Evolutionary conservation across 2,113 vertebrate species (phyloP).

Genomic region (Forbesichthys papilliferus): DNA sequence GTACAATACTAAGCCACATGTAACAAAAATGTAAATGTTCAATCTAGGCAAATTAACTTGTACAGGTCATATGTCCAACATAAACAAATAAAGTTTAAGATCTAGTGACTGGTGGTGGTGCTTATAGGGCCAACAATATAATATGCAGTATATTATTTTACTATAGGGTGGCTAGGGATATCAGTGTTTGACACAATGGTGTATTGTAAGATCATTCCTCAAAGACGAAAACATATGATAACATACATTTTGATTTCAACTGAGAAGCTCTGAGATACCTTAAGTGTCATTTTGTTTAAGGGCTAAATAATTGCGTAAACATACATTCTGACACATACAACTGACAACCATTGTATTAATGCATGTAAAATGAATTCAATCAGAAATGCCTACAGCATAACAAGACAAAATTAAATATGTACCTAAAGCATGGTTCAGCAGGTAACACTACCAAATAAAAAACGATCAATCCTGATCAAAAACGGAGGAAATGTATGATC

Average conservation of each 20-base stretch:
- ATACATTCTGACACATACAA: slow-evolving; percentile 2
- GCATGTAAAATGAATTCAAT: slow-evolving; percentile 5
- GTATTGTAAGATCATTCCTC: slow-evolving; percentile 3
- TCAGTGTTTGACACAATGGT: slow-evolving; percentile 27
- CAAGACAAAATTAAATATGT: slow-evolving; percentile 10
- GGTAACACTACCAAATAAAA: neutral
- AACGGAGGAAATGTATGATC: neutral
- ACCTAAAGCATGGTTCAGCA: neutral
- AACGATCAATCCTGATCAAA: too few species aligned
- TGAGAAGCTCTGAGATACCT: neutral
- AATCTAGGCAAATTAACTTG: neutral
- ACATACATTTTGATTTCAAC: neutral
- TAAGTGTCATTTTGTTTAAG: slow-evolving; percentile 1
- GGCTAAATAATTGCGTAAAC: slow-evolving; percentile 1
- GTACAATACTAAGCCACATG: slow-evolving; percentile 44
- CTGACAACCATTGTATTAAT: slow-evolving; percentile 3
- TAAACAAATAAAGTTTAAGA: neutral
- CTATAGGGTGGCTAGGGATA: slow-evolving; percentile 10
- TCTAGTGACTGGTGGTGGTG: neutral
- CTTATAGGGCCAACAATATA: neutral
- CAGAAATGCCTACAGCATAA: slow-evolving; percentile 17
- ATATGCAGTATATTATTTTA: neutral
- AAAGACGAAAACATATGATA: slow-evolving; percentile 2
- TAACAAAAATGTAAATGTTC: slow-evolving; percentile 41
- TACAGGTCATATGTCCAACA: neutral